Evolutionary conservation across 2,113 vertebrate species (phyloP), one percentile per base, ranked within the genome.

Genomic region (Xenopus borealis): DNA sequence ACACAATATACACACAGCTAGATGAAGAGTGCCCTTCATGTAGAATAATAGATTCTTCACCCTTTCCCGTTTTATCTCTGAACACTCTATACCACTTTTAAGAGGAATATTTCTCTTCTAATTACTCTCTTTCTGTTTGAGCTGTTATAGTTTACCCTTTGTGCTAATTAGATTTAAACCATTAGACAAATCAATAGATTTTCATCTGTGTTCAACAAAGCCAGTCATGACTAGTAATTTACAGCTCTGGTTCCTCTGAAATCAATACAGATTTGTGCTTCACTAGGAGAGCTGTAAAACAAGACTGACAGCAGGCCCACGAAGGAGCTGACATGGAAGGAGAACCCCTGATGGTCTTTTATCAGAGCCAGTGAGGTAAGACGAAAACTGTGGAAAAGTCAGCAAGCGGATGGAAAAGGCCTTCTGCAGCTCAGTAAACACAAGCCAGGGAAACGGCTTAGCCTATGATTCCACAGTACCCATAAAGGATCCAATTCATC

Each of bases 191-290:
- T 87, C 90, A 18, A 84, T 90, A 81, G 81, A 79, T 83, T 79
- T 80, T 83, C 84, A 80, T 82, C 86, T 86, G 3, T 0, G 81
- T 52, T 69, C 83, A 81, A 89, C 87, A 85, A 85, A 80, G 82
- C 78, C 72, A 59, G 83, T 81, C 82, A 75, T 74, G 73, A 75
- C 81, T 80, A 82, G 84, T 88, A 86, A 93, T 93, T 93, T 84
- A 85, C 84, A 84, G 65, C 86, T 80, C 65, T 53, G 78, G 82
- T 77, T 80, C 12, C 57, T 84, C 80, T 78, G 78, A 85, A 87
- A 93, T 93, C 91, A 83, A 88, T 92, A 83, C 30, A 58, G 83
- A 83, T 86, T 87, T 89, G 84, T 80, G 86, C 78, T 78, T 84
- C 81, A 66, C 80, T 11, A 70, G 79, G 80, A 81, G 79, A 69